Percentiles rank a stretch among this genome's conserved stretches.
Conservation (phyloP, 2,797 vertebrate genomes). For the Gymnocypris eckloni region DNA sequence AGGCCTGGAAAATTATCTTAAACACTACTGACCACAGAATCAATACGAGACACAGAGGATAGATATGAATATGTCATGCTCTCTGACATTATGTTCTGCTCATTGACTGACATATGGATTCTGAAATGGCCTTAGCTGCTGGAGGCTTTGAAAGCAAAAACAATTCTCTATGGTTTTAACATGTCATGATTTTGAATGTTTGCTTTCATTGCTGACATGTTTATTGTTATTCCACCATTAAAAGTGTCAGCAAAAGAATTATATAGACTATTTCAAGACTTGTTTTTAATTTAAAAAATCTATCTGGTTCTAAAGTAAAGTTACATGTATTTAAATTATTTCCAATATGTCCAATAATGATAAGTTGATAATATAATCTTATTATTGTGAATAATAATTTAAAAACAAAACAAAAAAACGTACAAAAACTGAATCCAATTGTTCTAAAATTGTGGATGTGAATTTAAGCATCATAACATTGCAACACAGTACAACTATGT, state of each 20-base stretch:
- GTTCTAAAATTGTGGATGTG: not conserved
- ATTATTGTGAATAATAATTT: not conserved
- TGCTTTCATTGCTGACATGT: not conserved
- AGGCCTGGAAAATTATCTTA: constrained; percentile 48
- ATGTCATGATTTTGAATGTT: constrained; percentile 5
- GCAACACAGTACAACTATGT: too few relatives aligned
- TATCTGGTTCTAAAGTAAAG: not conserved
- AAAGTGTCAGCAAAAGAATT: not conserved
- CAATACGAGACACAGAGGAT: constrained; percentile 41
- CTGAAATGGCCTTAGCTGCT: constrained; percentile 19
- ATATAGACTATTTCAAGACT: not conserved
- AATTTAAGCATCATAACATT: not conserved
- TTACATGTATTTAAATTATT: not conserved
- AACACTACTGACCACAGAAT: constrained; percentile 56
- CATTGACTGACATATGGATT: constrained; percentile 56
- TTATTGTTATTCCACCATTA: constrained; percentile 4
- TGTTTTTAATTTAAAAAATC: not conserved
- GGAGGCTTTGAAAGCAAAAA: constrained; percentile 1
- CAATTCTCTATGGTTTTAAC: not conserved
- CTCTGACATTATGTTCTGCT: constrained; percentile 39
- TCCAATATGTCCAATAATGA: not conserved
- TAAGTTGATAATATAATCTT: not conserved
- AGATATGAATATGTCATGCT: constrained; percentile 51
- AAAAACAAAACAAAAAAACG: not conserved
- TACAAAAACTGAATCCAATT: not conserved